A percentile compares a stretch with the other conserved stretches of the same genome.
Conservation (phyloP, 2,797 vertebrate genomes). For the Falco peregrinus region DNA sequence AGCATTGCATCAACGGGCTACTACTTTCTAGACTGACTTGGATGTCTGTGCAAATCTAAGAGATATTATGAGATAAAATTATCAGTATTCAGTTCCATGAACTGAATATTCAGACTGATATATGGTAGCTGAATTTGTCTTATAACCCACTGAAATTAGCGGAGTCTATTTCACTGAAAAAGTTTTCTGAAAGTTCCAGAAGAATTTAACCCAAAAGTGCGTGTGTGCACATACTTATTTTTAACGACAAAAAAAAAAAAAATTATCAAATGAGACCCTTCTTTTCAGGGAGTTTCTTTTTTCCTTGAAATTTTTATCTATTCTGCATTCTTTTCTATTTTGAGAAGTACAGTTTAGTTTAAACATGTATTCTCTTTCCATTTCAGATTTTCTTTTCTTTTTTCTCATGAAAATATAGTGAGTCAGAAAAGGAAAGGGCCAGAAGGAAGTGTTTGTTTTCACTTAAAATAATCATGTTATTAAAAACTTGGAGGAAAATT, state of each 20-base stretch:
- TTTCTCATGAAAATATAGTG: neutral
- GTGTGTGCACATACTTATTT: neutral
- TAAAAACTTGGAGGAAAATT: neutral
- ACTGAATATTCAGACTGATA: neutral
- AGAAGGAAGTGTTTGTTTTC: neutral
- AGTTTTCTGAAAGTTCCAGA: neutral
- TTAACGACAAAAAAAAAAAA: neutral
- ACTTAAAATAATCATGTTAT: neutral
- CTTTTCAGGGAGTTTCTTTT: neutral
- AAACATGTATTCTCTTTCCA: neutral
- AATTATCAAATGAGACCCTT: neutral
- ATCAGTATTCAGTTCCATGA: neutral
- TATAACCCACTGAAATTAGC: neutral
- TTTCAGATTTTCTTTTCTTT: neutral
- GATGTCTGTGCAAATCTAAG: neutral
- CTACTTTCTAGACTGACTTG: neutral
- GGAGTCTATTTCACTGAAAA: neutral
- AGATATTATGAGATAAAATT: neutral
- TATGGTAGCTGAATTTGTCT: neutral
- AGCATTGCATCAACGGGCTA: neutral
- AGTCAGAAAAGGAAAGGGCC: neutral
- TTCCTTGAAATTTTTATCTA: neutral
- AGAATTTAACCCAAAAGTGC: neutral
- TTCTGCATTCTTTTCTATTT: neutral
- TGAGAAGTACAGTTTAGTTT: neutral